Base-by-base conservation (phyloP, 2,797 vertebrate species). In the Rhynchotus rufescens region DNA sequence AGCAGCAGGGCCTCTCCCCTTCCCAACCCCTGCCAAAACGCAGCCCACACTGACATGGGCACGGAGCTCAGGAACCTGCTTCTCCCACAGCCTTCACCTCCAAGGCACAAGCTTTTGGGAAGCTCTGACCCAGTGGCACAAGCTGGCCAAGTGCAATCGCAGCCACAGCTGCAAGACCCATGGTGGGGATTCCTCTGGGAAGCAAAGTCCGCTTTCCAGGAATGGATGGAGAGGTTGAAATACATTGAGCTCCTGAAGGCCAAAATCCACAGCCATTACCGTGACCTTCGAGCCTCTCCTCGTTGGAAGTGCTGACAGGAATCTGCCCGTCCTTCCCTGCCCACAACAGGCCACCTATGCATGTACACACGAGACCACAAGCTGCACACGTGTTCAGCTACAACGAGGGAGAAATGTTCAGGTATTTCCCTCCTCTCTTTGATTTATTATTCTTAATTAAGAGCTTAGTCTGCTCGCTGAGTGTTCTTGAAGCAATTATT, bases 401-500 rank as follows among this genome's bases (percentile, higher is more conserved):
- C 2, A 80, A 64, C 56, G 76, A 60, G 71, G 44, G 26, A 87
- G 56, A 81, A 45, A 88, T 66, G 61, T 61, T 68, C 78, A 88
- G 78, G 73, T 77, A 64, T 73, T 92, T 94, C 54, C 69, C 69
- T 87, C 68, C 61, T 68, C 56, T 72, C 71, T 45, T 92, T 95
- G 95, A 95, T 96, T 95, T 92, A 96, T 92, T 83, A 74, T 83
- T 85, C 92, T 94, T 96, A 96, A 95, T 95, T 97, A 96, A 94
- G 82, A 92, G 76, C 38, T 66, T 75, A 47, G 74, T 86, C 93
- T 83, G 89, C 76, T 90, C 84, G 86, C 20, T 88, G 86, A 92
- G 73, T 73, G 79, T 65, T 88, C 86, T 64, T 77, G 78, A 78
- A 96, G 84, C 86, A 95, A 95, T 95, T 95, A 92, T 47, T 94